Conservation (phyloP, 1,140 invertebrate genomes). For the Chrysomallon squamiferum region DNA sequence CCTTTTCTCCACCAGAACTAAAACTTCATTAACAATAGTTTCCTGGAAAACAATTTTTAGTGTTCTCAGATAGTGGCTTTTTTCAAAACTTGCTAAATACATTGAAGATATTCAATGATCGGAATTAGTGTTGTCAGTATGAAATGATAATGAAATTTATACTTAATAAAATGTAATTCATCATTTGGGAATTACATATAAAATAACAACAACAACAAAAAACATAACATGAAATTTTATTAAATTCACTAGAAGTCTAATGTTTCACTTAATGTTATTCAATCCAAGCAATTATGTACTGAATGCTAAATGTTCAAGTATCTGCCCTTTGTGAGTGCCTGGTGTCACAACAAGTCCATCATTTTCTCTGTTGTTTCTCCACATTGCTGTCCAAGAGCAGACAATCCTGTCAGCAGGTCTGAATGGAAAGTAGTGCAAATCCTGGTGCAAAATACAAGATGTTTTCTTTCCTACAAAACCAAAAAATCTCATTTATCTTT, state of each 20-base stretch:
- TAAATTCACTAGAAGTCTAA: no score
- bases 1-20: slow-evolving; percentile 64
- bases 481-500: no score
- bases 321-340: slow-evolving; percentile 73
- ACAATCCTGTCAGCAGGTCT: slow-evolving; percentile 73
- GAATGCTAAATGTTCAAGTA: slow-evolving; percentile 78
- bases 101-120: not conserved
- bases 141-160: not conserved
- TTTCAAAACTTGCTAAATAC: no score
- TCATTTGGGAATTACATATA: not conserved
- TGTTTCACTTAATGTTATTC: no score
- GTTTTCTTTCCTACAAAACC: slow-evolving; percentile 63
- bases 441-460: slow-evolving; percentile 81
- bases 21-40: slow-evolving; percentile 80
- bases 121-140: not conserved
- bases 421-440: slow-evolving; percentile 89
- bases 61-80: not conserved
- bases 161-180: not conserved
- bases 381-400: slow-evolving; percentile 89
- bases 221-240: not conserved
- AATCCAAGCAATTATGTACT: no score
- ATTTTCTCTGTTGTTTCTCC: slow-evolving; percentile 78
- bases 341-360: slow-evolving; percentile 86
- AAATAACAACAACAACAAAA: not conserved
- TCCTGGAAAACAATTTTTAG: slow-evolving; percentile 7